Evolutionary conservation across 2,888 invertebrate species (phyloP), one percentile per base, ranked within the genome.

Genomic region (Caradrina kadenii): DNA sequence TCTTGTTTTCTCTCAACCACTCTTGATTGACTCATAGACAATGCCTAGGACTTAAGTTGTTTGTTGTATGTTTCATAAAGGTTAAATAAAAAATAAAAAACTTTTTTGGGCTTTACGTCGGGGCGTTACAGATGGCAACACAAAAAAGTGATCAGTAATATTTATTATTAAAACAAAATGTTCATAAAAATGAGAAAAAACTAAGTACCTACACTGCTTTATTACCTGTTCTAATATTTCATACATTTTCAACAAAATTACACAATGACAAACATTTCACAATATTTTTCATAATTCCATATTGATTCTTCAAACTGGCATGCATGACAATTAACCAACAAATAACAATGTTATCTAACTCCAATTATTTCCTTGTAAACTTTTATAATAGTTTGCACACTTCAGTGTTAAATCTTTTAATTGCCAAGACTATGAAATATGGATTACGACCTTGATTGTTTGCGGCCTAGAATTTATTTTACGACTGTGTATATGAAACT

Each of bases 381-480:
- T 60, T 69, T 63, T 54, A 48, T 59, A 54, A 58, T 35, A 65
- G 63, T 75, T 60, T 35, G 60, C 50, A 54, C 63, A 80, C 35
- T 17, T 8, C 22, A 11, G 31, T 60, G 42, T 63, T 35, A 59
- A 63, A 76, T 61, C 42, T 56, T 58, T 64, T 76, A 73, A 70
- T 69, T 69, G 35, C 68, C 53, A 42, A 73, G 66, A 54, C 50
- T 79, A 66, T 62, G 52, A 61, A 73, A 75, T 62, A 70, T 65
- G 56, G 63, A 79, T 26, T 74, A 77, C 53, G 58, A 53, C 78
- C 78, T 80, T 79, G 42, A 67, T 71, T 63, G 19, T 39, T n/a
- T 60, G 48, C 52, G 74, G 54, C 65, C 76, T 76, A 80, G 73
- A 79, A 80, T 80, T 64, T 39, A 42, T 26, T 77, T 79, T 71